Base-by-base conservation (phyloP, 2,888 invertebrate genomes). In the Ormyrus pomaceus region DNA sequence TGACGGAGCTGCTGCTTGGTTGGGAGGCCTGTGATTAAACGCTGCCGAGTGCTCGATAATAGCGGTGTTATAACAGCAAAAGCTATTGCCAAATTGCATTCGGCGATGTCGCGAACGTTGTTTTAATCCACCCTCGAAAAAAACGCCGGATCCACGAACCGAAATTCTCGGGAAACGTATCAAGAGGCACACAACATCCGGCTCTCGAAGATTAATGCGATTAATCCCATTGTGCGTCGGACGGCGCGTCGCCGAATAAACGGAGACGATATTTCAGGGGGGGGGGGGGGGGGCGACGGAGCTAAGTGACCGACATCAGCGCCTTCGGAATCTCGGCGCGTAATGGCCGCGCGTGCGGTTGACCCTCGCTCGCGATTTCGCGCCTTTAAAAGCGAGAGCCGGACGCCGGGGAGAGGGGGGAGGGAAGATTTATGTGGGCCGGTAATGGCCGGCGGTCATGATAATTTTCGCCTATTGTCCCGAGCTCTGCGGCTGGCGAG, bases 301-400 rank as follows among this genome's bases (percentile, higher is more conserved):
- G 62, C 65, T 74, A 81, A 81, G 81, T 76, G 81, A 78, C 81
- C 81, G 81, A 75, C 81, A 71, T 79, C 81, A 76, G 76, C 68
- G 72, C 78, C 79, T 75, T 68, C 61, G 62, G 61, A 72, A 76
- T 79, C 48, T 2, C 34, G 34, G 62, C 81, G 59, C 66, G 53
- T 81, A 79, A 79, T 74, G 68, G 78, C 66, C 76, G 58, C 46
- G 8, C 10, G n/a, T 64, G 77, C 53, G 72, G 75, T 68, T n/a
- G 64, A 68, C 75, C 56, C 58, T 34, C n/a, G 56, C 19, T 34
- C 13, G 6, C 61, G 34, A 34, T 34, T 34, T 34, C 34, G 34
- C 34, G 34, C 34, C 34, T 34, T 34, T 34, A 34, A 34, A 34
- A 34, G 34, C 34, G n/a, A n/a, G 34, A 34, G 34, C 2, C 34